A percentile compares a stretch with the other conserved stretches of the same genome.
Conservation (phyloP, 2,113 vertebrate genomes). For the Silurus glanis region DNA sequence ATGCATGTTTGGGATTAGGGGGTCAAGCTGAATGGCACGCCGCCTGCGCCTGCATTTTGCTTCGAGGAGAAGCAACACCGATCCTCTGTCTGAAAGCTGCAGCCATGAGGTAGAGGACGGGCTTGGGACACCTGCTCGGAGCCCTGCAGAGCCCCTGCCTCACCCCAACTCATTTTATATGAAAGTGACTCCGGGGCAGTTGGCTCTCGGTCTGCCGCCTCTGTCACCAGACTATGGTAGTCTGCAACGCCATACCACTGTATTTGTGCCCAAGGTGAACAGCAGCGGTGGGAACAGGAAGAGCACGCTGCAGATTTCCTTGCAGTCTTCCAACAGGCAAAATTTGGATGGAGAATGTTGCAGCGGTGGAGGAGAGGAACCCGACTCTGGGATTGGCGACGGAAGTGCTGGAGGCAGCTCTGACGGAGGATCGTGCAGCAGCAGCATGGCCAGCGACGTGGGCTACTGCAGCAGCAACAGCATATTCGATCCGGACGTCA, state of each 20-base stretch:
- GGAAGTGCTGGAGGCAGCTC: slow-evolving; percentile 62
- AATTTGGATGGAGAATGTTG: slow-evolving; percentile 61
- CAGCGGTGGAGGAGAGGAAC: slow-evolving; percentile 59
- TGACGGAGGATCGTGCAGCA: slow-evolving; percentile 80
- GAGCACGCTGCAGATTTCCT: slow-evolving; percentile 86
- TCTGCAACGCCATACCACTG: slow-evolving; percentile 68
- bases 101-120: slow-evolving; percentile 76
- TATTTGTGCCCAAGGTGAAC: slow-evolving; percentile 75
- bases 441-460: slow-evolving; percentile 73
- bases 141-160: slow-evolving; percentile 66
- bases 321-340: slow-evolving; percentile 75
- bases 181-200: slow-evolving; percentile 78
- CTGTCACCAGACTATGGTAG: slow-evolving; percentile 72
- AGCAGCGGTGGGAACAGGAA: slow-evolving; percentile 70
- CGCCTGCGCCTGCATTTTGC: slow-evolving; percentile 91
- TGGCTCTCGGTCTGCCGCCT: slow-evolving; percentile 63
- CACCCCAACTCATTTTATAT: slow-evolving; percentile 72
- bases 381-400: slow-evolving; percentile 58
- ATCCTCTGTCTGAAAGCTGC: slow-evolving; percentile 82
- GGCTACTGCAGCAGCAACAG: slow-evolving; percentile 75
- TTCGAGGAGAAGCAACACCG: slow-evolving; percentile 88
- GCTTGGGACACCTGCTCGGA: slow-evolving; percentile 64
- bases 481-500: slow-evolving; percentile 78
- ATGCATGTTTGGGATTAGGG: slow-evolving; percentile 78
- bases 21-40: slow-evolving; percentile 86